Evolutionary conservation across 2,888 invertebrate species (phyloP).

Genomic region (Pocota personata): DNA sequence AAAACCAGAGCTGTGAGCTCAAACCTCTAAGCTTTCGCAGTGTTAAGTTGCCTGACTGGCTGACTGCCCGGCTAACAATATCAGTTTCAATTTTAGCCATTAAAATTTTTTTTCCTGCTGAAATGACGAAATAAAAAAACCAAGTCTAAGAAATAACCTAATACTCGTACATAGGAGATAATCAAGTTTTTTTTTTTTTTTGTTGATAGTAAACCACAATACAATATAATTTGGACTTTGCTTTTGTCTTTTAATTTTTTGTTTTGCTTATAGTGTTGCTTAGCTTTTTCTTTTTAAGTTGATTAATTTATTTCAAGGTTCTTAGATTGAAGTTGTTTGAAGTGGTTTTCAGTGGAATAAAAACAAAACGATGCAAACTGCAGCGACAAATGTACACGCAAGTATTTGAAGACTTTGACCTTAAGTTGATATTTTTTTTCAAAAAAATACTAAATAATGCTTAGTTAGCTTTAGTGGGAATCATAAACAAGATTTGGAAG

Average conservation of each 20-base stretch:
- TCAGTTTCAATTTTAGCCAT: constrained; percentile 25
- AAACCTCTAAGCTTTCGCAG: constrained; percentile 23
- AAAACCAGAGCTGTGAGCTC: constrained; percentile 4
- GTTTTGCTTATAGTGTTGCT: constrained; percentile 11
- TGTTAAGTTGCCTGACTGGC: constrained; percentile 5
- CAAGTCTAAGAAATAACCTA: not conserved
- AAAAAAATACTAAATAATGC: not conserved
- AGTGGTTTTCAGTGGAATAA: not conserved
- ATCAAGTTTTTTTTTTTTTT: constrained; percentile 59
- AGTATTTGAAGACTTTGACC: constrained; percentile 13
- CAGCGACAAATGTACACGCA: not conserved
- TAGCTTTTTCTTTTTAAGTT: constrained; percentile 8
- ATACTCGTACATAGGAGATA: constrained; percentile 34
- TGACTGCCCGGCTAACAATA: constrained; percentile 17
- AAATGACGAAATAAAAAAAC: constrained; percentile 40
- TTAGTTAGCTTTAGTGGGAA: not conserved
- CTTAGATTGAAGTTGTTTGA: constrained; percentile 25
- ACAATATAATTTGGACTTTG: constrained; percentile 46
- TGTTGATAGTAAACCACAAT: constrained; percentile 10
- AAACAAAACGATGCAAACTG: constrained; percentile 7
- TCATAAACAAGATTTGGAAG: not conserved
- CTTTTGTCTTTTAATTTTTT: constrained; percentile 15
- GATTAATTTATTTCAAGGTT: constrained; percentile 61
- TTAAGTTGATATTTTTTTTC: constrained; percentile 19
- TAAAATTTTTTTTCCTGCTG: constrained; percentile 22